Percentiles rank a stretch among this genome's conserved stretches.
Evolutionary conservation across 2,113 vertebrate genomes (phyloP).

Genomic region (Misgurnus mizolepis): DNA sequence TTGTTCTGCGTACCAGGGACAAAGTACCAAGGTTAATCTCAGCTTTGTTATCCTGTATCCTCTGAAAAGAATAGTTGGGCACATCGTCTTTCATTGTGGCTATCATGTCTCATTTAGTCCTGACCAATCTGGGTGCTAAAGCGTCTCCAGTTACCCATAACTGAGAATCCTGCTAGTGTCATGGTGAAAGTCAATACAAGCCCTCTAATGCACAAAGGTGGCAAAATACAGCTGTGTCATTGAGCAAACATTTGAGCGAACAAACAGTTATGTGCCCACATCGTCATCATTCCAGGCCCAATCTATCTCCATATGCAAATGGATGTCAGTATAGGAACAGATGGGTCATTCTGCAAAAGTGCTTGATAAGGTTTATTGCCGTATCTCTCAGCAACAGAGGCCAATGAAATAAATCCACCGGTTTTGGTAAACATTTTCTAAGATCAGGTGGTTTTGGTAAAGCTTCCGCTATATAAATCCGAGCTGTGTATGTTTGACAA

Average conservation of each 20-base stretch:
- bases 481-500: conserved; percentile 40
- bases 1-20: background rate
- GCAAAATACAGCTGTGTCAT: conserved; percentile 30
- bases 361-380: conserved; percentile 67
- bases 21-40: conserved; percentile 41
- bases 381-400: conserved; percentile 66
- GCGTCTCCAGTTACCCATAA: conserved; percentile 48
- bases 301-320: background rate
- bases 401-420: conserved; percentile 56
- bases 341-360: conserved; percentile 62
- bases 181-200: conserved; percentile 47
- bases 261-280: conserved; percentile 25
- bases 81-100: conserved; percentile 47
- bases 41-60: conserved; percentile 32
- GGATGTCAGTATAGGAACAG: conserved; percentile 54
- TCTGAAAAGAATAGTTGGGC: conserved; percentile 35
- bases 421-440: conserved; percentile 71
- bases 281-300: background rate
- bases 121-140: conserved; percentile 32
- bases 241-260: conserved; percentile 28
- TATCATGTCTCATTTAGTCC: conserved; percentile 46
- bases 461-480: conserved; percentile 11
- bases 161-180: conserved; percentile 28
- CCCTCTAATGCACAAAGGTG: conserved; percentile 29
- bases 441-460: conserved; percentile 47